Conservation (phyloP, 2,888 invertebrate genomes). For the Thereva unica region DNA sequence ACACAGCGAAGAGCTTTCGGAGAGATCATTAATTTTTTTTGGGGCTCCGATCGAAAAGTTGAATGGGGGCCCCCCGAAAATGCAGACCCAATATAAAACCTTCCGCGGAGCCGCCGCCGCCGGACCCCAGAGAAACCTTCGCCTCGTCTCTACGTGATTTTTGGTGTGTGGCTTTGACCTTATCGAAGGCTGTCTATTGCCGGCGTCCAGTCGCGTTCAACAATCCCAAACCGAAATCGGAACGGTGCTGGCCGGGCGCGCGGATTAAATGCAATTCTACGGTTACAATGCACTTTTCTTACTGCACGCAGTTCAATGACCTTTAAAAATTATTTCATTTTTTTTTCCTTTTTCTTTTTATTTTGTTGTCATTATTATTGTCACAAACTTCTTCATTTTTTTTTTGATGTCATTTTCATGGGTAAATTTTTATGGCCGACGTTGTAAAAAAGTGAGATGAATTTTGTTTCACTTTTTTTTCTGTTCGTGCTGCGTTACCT, state of each 20-base stretch:
- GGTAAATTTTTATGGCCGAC: no score
- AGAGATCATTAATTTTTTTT: constrained; percentile 30
- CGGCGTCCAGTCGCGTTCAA: constrained; percentile 8
- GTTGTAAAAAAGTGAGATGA: no score
- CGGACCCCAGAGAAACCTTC: constrained; percentile 7
- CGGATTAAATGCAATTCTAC: constrained; percentile 23
- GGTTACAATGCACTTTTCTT: constrained; percentile 29
- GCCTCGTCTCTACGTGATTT: constrained; percentile 18
- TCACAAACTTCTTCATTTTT: no score
- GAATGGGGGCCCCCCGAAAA: constrained; percentile 11
- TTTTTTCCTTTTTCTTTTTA: constrained; percentile 6
- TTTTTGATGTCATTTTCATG: no score
- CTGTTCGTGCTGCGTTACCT: no score
- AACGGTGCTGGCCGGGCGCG: no score
- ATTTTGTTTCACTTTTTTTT: no score
- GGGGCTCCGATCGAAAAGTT: constrained; percentile 18
- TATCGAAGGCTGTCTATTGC: constrained; percentile 35
- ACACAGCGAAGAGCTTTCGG: background rate
- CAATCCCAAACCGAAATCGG: constrained; percentile 4
- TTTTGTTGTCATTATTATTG: background rate
- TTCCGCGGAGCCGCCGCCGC: no score
- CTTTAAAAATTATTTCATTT: background rate
- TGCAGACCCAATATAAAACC: no score
- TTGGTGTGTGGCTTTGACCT: constrained; percentile 30
- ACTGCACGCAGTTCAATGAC: constrained; percentile 15